A percentile compares a stretch with the other conserved stretches of the same genome.
Evolutionary conservation across 2,113 vertebrate species (phyloP).

Genomic region (Numida meleagris): DNA sequence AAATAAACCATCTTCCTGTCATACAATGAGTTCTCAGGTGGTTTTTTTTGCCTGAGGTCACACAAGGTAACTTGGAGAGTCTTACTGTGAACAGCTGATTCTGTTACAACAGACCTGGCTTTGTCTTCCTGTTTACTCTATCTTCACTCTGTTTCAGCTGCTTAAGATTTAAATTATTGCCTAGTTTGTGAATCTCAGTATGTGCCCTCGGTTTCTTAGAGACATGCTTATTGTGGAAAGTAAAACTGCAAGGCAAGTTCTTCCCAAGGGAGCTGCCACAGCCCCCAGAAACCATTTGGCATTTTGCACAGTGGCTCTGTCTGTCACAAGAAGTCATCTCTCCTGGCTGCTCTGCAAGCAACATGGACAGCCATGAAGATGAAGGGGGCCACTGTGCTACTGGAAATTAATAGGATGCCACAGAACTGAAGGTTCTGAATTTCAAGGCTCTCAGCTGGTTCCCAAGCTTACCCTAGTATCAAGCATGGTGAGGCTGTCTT

Average conservation of each 20-base stretch:
- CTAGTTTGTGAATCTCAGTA: not conserved
- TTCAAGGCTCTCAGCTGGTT: not conserved
- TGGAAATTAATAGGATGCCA: not conserved
- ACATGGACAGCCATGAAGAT: not conserved
- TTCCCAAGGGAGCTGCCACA: not conserved
- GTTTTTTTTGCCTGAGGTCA: not conserved
- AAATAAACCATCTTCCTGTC: not conserved
- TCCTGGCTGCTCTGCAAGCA: not conserved
- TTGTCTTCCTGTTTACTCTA: not conserved
- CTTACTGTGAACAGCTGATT: not conserved
- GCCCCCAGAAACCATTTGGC: not conserved
- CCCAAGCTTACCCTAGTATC: not conserved
- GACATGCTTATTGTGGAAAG: not conserved
- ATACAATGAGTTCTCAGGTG: not conserved
- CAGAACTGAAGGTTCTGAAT: not conserved
- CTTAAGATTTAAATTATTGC: not conserved
- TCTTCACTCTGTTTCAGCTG: not conserved
- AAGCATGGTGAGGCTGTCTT: not conserved
- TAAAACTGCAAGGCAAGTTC: not conserved
- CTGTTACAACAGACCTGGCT: not conserved
- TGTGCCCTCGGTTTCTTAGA: not conserved
- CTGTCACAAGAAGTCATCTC: not conserved
- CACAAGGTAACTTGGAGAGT: not conserved
- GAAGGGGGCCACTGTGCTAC: not conserved
- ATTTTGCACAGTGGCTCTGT: not conserved